These are phyloP conservation scores for Caenorhabditis tropicalis DNA, from an alignment of 1,140 invertebrate genomes.

Conservation along the genomic window DNA sequence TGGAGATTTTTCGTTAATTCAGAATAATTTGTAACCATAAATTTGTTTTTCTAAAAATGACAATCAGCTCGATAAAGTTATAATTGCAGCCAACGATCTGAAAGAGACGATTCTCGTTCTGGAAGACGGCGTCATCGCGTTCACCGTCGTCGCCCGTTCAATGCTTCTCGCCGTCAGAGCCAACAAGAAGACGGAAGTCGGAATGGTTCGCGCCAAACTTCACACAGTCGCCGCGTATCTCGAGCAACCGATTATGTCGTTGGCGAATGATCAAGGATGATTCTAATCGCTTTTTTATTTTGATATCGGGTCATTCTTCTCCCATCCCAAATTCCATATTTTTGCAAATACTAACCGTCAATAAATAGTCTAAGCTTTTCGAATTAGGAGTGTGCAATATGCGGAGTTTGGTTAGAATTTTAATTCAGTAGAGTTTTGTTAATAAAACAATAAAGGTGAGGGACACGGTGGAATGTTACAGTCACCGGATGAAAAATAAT, in stretches of 20 bases:
- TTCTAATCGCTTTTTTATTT: neutral
- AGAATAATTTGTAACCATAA: too few species aligned
- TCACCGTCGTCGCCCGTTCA: conserved; percentile 23
- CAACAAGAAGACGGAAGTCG: conserved; percentile 38
- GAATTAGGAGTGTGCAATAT: too few species aligned
- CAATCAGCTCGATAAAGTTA: neutral
- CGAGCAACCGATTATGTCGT: conserved; percentile 24
- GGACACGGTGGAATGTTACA: too few species aligned
- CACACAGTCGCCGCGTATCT: conserved; percentile 38
- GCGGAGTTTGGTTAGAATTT: too few species aligned
- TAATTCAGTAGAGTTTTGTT: too few species aligned
- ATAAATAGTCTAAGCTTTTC: too few species aligned
- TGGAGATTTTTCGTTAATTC: too few species aligned
- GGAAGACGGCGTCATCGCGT: conserved; percentile 40
- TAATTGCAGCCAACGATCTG: conserved; percentile 41
- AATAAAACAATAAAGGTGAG: too few species aligned
- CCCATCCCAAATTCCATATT: conserved; percentile 1
- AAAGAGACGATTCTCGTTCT: conserved; percentile 31
- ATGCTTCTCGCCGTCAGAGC: conserved; percentile 46
- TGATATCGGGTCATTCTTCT: neutral
- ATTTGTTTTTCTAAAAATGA: neutral
- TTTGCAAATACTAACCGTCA: too few species aligned
- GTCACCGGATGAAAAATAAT: too few species aligned
- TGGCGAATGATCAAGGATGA: conserved; percentile 21
- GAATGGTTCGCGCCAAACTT: conserved; percentile 45